Percentiles rank a stretch among this genome's conserved stretches.
Conservation (phyloP, 2,113 vertebrate genomes). For the Ictidomys tridecemlineatus region DNA sequence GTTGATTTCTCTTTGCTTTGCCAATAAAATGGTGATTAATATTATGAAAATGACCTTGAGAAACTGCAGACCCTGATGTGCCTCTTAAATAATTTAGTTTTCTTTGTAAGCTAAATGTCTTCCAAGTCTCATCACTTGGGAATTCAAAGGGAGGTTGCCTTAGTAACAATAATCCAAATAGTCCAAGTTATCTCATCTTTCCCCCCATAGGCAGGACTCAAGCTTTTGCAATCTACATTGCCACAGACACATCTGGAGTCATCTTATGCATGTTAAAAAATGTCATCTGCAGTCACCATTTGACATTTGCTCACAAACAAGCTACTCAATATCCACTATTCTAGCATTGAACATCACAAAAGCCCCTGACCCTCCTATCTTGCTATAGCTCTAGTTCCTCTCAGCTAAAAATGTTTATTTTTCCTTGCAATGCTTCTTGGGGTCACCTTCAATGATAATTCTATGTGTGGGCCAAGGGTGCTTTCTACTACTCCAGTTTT, state of each 20-base stretch:
- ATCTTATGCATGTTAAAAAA: not conserved
- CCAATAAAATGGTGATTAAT: conserved; percentile 63
- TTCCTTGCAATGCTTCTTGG: not conserved
- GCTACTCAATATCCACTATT: not conserved
- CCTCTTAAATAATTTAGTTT: conserved; percentile 26
- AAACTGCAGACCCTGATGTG: conserved; percentile 14
- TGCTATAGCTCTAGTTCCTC: not conserved
- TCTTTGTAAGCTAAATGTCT: conserved; percentile 53
- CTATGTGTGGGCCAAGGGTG: not conserved
- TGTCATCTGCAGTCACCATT: not conserved
- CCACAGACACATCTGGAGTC: not conserved
- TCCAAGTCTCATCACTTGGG: not conserved
- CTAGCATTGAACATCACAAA: not conserved
- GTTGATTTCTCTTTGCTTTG: conserved; percentile 42
- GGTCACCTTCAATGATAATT: not conserved
- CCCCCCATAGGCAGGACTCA: not conserved
- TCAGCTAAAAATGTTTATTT: conserved; percentile 41
- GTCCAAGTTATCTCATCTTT: not conserved
- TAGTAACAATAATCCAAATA: conserved; percentile 53
- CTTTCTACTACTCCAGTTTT: not conserved
- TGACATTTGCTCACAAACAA: conserved; percentile 39
- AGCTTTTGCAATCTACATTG: not conserved
- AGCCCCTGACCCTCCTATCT: not conserved
- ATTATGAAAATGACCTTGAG: conserved; percentile 33
- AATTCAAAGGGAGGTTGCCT: not conserved